A percentile compares a stretch with the other conserved stretches of the same genome.
Conservation (phyloP, 2,888 invertebrate genomes). For the Callimorpha dominula region DNA sequence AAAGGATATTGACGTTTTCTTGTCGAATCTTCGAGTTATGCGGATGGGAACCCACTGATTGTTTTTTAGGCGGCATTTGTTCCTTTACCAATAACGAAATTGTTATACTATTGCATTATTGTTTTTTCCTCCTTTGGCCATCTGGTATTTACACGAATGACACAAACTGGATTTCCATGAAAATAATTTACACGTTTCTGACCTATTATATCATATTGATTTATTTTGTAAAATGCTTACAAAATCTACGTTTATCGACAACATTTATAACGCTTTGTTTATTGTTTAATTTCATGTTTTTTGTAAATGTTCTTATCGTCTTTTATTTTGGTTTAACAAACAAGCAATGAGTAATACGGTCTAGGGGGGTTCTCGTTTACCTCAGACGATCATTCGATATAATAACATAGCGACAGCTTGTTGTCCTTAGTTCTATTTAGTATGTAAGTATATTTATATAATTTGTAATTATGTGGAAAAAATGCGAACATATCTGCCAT, state of each 20-base stretch:
- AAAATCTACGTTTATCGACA: no score
- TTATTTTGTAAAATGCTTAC: neutral
- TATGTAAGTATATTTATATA: neutral
- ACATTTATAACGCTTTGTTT: no score
- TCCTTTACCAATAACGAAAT: neutral
- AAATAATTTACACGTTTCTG: neutral
- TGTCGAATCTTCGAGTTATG: no score
- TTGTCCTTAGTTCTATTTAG: conserved; percentile 1
- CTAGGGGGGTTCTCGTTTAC: neutral
- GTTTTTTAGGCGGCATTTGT: no score
- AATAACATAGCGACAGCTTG: conserved; percentile 5
- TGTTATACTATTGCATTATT: neutral
- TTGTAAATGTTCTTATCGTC: conserved; percentile 12
- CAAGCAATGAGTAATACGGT: no score
- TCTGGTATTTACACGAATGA: neutral
- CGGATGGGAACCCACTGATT: no score
- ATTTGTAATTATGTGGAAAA: neutral
- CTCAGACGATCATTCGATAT: conserved; percentile 7
- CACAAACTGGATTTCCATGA: neutral
- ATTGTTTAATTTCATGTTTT: neutral
- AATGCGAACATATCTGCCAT: conserved; percentile 26
- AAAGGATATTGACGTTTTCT: neutral
- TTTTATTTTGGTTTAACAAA: neutral
- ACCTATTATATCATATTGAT: neutral
- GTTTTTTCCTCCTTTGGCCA: neutral